phyloP scores from a whole-genome alignment of 2,113 vertebrate genomes.

The Chinchilla lanigera region DNA sequence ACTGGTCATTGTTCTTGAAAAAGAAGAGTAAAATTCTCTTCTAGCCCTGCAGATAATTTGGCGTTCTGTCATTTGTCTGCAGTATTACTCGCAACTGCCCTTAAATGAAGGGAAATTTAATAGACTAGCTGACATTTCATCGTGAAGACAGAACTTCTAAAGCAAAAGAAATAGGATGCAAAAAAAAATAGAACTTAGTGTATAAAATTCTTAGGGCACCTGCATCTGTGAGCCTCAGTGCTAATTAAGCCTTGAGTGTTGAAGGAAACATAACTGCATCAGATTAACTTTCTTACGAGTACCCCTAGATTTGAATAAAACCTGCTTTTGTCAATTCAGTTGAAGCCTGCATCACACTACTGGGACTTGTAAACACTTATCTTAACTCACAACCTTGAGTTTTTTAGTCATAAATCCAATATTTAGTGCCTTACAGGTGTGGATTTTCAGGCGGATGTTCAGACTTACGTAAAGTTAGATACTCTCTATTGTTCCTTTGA shows the following conservation, averaged over 20 bases:
- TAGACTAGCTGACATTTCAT: slow-evolving; percentile 9
- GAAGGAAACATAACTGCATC: neutral
- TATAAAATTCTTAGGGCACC: neutral
- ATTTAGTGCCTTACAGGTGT: neutral
- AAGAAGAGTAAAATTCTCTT: neutral
- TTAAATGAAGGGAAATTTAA: neutral
- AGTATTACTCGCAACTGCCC: neutral
- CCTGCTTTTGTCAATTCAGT: neutral
- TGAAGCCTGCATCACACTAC: neutral
- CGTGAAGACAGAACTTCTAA: neutral
- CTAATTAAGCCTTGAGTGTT: neutral
- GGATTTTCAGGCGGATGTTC: neutral
- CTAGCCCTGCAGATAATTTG: neutral
- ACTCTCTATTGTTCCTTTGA: neutral
- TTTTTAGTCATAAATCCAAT: neutral
- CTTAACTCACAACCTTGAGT: neutral
- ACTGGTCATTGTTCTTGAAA: neutral
- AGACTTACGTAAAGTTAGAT: neutral
- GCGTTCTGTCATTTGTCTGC: neutral
- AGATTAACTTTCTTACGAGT: neutral
- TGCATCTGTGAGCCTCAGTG: neutral
- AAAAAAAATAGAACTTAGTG: slow-evolving; percentile 9
- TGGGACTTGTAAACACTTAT: neutral
- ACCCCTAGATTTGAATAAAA: neutral
- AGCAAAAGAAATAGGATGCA: neutral